A percentile compares a stretch with the other conserved stretches of the same genome.
Evolutionary conservation across 1,140 invertebrate species (phyloP).

Genomic region (Oncopeltus fasciatus): DNA sequence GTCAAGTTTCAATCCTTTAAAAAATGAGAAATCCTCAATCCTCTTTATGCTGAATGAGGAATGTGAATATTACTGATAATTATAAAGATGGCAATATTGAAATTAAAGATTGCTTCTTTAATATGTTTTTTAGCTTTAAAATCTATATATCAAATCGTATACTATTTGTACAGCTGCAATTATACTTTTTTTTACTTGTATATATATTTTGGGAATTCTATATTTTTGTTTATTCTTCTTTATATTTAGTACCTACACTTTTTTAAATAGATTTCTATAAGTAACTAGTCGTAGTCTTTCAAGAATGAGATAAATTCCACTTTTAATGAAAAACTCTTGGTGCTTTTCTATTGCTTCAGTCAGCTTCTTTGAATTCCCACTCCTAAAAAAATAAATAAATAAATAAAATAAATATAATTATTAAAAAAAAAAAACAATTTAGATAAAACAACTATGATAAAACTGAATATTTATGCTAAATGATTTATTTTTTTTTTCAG

Average conservation of each 20-base stretch:
- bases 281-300: slow-evolving; percentile 92
- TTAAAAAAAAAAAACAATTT: background rate
- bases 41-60: too few species aligned
- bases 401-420: background rate
- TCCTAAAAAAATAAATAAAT: background rate
- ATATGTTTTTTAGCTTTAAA: too few species aligned
- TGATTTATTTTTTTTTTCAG: background rate
- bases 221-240: too few species aligned
- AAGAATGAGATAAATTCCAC: slow-evolving; percentile 90
- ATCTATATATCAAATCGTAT: too few species aligned
- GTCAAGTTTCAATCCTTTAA: too few species aligned
- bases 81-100: too few species aligned
- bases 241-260: slow-evolving; percentile 48
- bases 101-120: too few species aligned
- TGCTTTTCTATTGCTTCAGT: slow-evolving; percentile 72
- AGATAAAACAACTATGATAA: background rate
- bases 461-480: background rate
- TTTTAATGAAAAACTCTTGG: slow-evolving; percentile 85
- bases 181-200: too few species aligned
- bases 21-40: too few species aligned
- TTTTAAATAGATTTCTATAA: slow-evolving; percentile 92
- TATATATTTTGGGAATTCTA: too few species aligned
- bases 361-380: slow-evolving; percentile 74
- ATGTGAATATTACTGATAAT: too few species aligned
- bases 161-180: too few species aligned